A percentile compares a stretch with the other conserved stretches of the same genome.
Evolutionary conservation across 1,140 invertebrate species (phyloP).

Genomic region (Drosophila ambigua): DNA sequence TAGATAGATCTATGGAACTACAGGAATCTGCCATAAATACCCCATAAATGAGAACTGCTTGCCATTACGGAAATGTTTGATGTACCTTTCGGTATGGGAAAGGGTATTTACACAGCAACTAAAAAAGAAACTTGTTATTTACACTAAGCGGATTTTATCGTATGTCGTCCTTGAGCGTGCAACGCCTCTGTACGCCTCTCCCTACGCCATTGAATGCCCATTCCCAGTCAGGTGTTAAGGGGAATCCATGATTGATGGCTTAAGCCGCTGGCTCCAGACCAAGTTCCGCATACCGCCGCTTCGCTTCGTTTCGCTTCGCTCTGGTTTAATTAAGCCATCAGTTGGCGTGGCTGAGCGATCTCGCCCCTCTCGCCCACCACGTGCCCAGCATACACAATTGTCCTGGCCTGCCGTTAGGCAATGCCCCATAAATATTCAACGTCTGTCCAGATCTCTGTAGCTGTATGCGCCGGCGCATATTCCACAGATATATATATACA

Average conservation of each 20-base stretch:
- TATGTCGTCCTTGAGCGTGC: slow-evolving; percentile 55
- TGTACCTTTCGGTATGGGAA: not conserved
- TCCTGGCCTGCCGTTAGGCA: slow-evolving; percentile 38
- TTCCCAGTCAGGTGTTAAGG: slow-evolving; percentile 8
- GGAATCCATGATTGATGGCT: slow-evolving; percentile 68
- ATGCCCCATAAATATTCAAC: slow-evolving; percentile 67
- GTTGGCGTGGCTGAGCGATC: slow-evolving; percentile 57
- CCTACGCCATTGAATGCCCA: not conserved
- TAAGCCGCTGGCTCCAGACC: slow-evolving; percentile 39
- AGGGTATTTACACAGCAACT: slow-evolving; percentile 6
- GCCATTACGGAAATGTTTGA: too few species aligned
- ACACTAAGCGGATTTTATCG: slow-evolving; percentile 68
- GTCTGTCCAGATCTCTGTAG: slow-evolving; percentile 15
- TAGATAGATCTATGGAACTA: too few species aligned
- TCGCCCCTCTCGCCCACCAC: slow-evolving; percentile 36
- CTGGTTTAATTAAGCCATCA: slow-evolving; percentile 68
- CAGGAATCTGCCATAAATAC: not conserved
- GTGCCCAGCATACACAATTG: slow-evolving; percentile 58
- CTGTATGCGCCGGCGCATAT: slow-evolving; percentile 44
- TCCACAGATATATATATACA: slow-evolving; percentile 9
- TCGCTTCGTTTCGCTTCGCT: not conserved
- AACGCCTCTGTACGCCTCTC: slow-evolving; percentile 34
- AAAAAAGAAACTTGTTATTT: slow-evolving; percentile 58
- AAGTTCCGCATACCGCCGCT: slow-evolving; percentile 63
- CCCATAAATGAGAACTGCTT: too few species aligned